phyloP scores from a whole-genome alignment of 1,140 invertebrate genomes.

The Drosophila pallidifrons region DNA sequence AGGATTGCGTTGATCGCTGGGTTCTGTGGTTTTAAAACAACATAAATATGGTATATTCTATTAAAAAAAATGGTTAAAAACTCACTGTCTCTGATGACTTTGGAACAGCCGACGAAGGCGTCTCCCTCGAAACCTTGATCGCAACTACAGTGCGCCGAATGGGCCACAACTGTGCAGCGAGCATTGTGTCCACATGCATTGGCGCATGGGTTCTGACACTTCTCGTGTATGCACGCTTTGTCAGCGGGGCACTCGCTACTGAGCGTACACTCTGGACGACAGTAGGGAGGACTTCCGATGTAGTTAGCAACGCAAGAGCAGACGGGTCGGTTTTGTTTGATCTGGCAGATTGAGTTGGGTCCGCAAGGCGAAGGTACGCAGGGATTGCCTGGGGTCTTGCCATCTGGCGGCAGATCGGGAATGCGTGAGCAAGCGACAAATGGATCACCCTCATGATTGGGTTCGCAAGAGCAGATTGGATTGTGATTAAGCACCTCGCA shows the following conservation, averaged over 20 bases:
- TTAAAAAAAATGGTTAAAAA: not conserved
- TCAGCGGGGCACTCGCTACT: constrained; percentile 91
- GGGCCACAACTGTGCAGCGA: constrained; percentile 92
- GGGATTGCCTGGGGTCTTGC: constrained; percentile 86
- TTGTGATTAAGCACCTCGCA: constrained; percentile 93
- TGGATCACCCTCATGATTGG: constrained; percentile 92
- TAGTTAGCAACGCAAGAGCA: constrained; percentile 92
- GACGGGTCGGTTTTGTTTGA: constrained; percentile 91
- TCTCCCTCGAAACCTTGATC: constrained; percentile 91
- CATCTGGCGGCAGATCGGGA: constrained; percentile 84
- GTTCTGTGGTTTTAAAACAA: constrained; percentile 51
- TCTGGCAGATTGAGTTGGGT: constrained; percentile 93
- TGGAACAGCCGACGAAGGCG: constrained; percentile 91
- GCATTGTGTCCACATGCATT: constrained; percentile 92
- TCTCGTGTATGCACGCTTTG: constrained; percentile 92
- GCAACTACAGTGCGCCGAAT: constrained; percentile 93
- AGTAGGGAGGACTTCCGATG: constrained; percentile 90
- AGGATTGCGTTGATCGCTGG: constrained; percentile 86
- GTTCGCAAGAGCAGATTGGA: constrained; percentile 91
- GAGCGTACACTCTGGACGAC: constrained; percentile 91
- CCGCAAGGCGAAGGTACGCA: constrained; percentile 94
- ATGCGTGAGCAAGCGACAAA: constrained; percentile 89
- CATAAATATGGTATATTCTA: not conserved
- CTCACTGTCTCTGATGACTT: constrained; percentile 84
- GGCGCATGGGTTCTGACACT: constrained; percentile 91